Evolutionary conservation across 64 coral and sea anemone genomes (phyloP), one percentile per base, ranked within the genome.

Genomic region (Astreopora myriophthalma): DNA sequence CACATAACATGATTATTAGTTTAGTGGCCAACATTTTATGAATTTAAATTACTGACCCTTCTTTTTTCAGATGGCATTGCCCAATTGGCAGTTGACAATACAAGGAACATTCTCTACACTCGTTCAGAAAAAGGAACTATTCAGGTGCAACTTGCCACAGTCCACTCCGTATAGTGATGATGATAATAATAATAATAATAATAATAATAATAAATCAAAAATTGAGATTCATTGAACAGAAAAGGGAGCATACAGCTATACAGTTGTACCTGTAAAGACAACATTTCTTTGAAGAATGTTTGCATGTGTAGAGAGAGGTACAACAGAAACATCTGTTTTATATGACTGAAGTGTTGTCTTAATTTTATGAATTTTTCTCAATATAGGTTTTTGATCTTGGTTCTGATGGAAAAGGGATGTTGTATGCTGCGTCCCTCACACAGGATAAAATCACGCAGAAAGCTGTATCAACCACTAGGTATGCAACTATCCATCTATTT

Each of bases 21-120:
- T 20, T 30, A n/a, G n/a, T n/a, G n/a, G n/a, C n/a, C n/a, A 46
- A 46, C 42, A 46, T 5, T 46, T 46, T 5, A 46, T 46, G 5
- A 46, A 6, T 46, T 6, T 46, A 6, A 11, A 6, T 11, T 46
- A 6, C 11, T 5, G 42, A 6, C 42, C 42, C 0, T 2, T 62
- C 57, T 23, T 74, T 19, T 51, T 80, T 25, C 67, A 99, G 97
- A 99, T 96, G 12, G 94, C 20, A 79, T 99, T 34, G 79, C 63
- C 37, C 97, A 99, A 73, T 84, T 99, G 17, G 97, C 97, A 20
- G 81, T 96, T 48, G 97, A 99, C 65, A 99, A 99, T 73, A 99
- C 97, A 48, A 89, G 97, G 46, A 99, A 99, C 25, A 88, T 90
- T 60, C 75, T 99, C 8, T 99, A 90, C 26, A 75, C 90, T 23